Evolutionary conservation across 2,888 invertebrate genomes (phyloP).

Genomic region (Eupsilia transversa): DNA sequence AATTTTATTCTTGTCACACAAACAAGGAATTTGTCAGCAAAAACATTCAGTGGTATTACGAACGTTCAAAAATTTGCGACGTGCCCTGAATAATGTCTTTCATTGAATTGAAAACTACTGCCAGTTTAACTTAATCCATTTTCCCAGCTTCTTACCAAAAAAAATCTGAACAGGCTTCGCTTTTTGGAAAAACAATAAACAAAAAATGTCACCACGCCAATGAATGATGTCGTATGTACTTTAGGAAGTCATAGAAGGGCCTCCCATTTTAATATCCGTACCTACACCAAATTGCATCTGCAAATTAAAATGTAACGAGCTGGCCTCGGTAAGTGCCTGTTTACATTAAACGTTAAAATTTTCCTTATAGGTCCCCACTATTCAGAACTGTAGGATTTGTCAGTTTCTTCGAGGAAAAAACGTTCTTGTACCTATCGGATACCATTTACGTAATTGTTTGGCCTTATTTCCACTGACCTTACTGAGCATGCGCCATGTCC

Average conservation of each 20-base stretch:
- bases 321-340: conserved; percentile 36
- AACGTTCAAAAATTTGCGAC: neutral
- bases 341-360: conserved; percentile 40
- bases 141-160: neutral
- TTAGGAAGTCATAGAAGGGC: conserved; percentile 21
- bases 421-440: conserved; percentile 45
- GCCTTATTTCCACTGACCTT: conserved; percentile 73
- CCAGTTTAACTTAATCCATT: no score
- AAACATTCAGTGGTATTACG: neutral
- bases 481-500: conserved; percentile 70
- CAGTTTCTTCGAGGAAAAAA: conserved; percentile 67
- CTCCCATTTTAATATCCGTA: conserved; percentile 3
- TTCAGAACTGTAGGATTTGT: conserved; percentile 30
- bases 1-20: neutral
- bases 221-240: neutral
- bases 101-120: neutral
- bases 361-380: conserved; percentile 56
- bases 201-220: neutral
- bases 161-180: no score
- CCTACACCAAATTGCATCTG: conserved; percentile 15
- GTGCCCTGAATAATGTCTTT: neutral
- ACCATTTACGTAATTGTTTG: conserved; percentile 67
- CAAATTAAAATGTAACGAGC: conserved; percentile 17
- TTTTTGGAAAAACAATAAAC: neutral
- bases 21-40: neutral